Evolutionary conservation across 2,888 invertebrate species (phyloP).

Genomic region (Drosophila antonietae): DNA sequence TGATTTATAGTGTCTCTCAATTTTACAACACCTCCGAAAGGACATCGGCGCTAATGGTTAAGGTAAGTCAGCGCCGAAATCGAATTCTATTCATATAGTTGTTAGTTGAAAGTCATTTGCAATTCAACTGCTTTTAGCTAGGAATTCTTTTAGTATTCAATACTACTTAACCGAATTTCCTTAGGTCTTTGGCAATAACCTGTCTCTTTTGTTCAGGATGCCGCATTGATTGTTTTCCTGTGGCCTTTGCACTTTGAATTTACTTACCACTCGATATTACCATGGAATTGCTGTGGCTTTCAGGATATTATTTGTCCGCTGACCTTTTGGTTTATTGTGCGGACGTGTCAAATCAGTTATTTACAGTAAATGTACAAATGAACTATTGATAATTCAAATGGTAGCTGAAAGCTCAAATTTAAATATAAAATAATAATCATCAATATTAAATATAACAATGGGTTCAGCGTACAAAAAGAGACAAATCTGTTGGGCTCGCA

Average conservation of each 20-base stretch:
- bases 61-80: slow-evolving; percentile 86
- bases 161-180: neutral
- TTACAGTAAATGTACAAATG: neutral
- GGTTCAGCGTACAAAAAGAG: no score
- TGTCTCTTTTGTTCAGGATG: slow-evolving; percentile 41
- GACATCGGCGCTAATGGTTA: slow-evolving; percentile 97
- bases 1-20: slow-evolving; percentile 97
- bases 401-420: neutral
- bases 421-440: no score
- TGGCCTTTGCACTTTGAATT: neutral
- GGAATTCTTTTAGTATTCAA: neutral
- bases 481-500: no score
- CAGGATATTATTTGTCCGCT: slow-evolving; percentile 50
- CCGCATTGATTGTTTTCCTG: slow-evolving; percentile 52
- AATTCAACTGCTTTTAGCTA: neutral
- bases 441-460: no score
- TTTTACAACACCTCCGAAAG: slow-evolving; percentile 98
- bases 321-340: slow-evolving; percentile 25
- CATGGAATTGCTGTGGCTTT: slow-evolving; percentile 37
- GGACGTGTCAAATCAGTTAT: slow-evolving; percentile 10
- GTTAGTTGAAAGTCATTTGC: neutral
- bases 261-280: slow-evolving; percentile 30
- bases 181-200: slow-evolving; percentile 57
- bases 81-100: neutral
- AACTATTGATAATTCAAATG: neutral